Percentiles rank a stretch among this genome's conserved stretches.
These are phyloP conservation scores for Tinea trinotella DNA, from an alignment of 2,888 invertebrate genomes.

Conservation along the genomic window DNA sequence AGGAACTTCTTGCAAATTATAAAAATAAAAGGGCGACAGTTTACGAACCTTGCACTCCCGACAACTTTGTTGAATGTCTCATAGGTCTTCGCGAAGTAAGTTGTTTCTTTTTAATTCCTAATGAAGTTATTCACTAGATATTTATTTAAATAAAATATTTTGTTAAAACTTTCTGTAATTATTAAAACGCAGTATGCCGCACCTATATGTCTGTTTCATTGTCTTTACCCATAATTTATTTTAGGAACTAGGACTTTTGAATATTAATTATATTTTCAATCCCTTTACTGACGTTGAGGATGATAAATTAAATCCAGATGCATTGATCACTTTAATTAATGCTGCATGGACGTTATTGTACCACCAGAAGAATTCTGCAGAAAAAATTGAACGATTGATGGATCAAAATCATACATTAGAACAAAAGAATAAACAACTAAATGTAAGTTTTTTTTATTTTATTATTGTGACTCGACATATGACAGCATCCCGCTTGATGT, in stretches of 20 bases:
- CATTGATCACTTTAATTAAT: constrained; percentile 53
- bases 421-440: constrained; percentile 50
- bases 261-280: constrained; percentile 53
- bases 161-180: neutral
- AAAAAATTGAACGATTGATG: constrained; percentile 40
- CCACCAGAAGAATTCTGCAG: constrained; percentile 41
- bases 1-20: constrained; percentile 54
- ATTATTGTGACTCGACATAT: too few species aligned
- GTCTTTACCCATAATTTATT: constrained; percentile 14
- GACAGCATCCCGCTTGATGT: too few species aligned
- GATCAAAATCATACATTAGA: constrained; percentile 54
- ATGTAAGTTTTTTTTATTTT: constrained; percentile 48
- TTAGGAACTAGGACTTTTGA: constrained; percentile 52
- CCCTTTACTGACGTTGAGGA: constrained; percentile 46
- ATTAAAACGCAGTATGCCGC: neutral
- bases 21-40: constrained; percentile 51
- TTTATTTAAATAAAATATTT: neutral
- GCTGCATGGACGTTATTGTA: constrained; percentile 50
- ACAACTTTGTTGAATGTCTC: constrained; percentile 54
- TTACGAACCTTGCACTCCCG: constrained; percentile 53
- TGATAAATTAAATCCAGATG: constrained; percentile 36
- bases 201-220: neutral
- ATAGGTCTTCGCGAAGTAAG: constrained; percentile 55
- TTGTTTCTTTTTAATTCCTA: too few species aligned
- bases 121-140: too few species aligned